Conservation (phyloP, 2,888 invertebrate species). For the Argyresthia goedartella region DNA sequence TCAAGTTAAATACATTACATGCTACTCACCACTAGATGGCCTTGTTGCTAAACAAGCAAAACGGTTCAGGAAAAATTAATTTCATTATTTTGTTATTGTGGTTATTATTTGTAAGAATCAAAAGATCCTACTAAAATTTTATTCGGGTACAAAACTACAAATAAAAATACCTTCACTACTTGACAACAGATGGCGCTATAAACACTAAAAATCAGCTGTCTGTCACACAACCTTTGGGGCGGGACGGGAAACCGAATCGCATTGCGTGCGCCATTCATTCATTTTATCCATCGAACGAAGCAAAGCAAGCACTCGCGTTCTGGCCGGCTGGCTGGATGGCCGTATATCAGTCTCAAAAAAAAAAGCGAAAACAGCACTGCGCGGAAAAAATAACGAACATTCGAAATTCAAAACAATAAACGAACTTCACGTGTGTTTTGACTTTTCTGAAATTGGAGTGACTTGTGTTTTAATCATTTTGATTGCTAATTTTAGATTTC, state of each 20-base stretch:
- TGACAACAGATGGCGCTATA: constrained; percentile 3
- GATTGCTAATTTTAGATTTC: constrained; percentile 9
- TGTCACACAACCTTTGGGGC: background rate
- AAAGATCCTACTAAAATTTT: no score
- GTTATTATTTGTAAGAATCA: no score
- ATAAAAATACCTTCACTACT: background rate
- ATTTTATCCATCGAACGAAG: constrained; percentile 40
- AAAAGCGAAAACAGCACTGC: constrained; percentile 14
- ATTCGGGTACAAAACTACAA: no score
- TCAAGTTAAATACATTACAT: background rate
- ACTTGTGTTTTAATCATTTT: constrained; percentile 11
- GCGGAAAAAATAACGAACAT: constrained; percentile 53
- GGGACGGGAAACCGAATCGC: background rate
- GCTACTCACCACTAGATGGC: constrained; percentile 24
- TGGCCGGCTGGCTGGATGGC: constrained; percentile 28
- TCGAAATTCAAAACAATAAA: constrained; percentile 46
- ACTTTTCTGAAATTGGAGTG: constrained; percentile 5
- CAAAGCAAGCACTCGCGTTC: constrained; percentile 19
- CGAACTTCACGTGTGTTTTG: constrained; percentile 15
- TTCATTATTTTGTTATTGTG: no score
- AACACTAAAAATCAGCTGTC: background rate
- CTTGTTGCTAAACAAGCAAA: background rate
- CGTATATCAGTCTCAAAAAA: constrained; percentile 3
- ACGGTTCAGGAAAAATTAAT: no score
- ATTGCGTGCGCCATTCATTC: constrained; percentile 25